phyloP scores from a whole-genome alignment of 2,113 vertebrate species.

The Cricetomys ansorgei region DNA sequence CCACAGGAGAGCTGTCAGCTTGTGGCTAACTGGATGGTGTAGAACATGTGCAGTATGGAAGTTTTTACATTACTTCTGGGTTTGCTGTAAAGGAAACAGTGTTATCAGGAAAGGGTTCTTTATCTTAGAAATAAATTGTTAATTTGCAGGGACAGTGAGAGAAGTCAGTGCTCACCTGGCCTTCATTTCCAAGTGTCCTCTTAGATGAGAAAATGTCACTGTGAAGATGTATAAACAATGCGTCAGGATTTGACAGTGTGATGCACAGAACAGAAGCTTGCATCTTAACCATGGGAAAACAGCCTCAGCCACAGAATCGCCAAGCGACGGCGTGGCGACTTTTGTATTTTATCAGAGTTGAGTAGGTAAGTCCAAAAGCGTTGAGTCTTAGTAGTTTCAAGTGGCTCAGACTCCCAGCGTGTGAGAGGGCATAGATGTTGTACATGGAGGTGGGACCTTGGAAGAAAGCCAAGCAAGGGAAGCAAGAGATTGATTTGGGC shows the following conservation, averaged over 20 bases:
- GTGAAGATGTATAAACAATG: neutral
- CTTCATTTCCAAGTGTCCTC: neutral
- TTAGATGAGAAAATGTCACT: neutral
- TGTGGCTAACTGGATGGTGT: too few species aligned
- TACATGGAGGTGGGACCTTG: neutral
- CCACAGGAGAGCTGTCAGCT: neutral
- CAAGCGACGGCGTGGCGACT: neutral
- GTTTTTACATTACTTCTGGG: conserved; percentile 5
- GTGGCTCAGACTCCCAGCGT: neutral
- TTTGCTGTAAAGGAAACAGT: conserved; percentile 27
- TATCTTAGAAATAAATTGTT: neutral
- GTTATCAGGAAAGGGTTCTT: neutral
- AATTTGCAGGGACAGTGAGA: neutral
- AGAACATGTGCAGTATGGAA: neutral
- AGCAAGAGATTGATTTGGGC: neutral
- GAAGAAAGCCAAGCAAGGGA: neutral
- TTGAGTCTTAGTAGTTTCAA: too few species aligned
- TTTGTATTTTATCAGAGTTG: neutral
- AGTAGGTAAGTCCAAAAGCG: neutral
- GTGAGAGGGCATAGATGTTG: neutral
- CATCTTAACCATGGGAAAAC: neutral
- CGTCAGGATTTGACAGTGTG: neutral
- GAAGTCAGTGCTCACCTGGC: neutral
- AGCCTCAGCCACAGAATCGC: neutral
- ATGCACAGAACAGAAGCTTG: conserved; percentile 23